Evolutionary conservation across 1,140 invertebrate species (phyloP).

Genomic region (Triops longicaudatus): DNA sequence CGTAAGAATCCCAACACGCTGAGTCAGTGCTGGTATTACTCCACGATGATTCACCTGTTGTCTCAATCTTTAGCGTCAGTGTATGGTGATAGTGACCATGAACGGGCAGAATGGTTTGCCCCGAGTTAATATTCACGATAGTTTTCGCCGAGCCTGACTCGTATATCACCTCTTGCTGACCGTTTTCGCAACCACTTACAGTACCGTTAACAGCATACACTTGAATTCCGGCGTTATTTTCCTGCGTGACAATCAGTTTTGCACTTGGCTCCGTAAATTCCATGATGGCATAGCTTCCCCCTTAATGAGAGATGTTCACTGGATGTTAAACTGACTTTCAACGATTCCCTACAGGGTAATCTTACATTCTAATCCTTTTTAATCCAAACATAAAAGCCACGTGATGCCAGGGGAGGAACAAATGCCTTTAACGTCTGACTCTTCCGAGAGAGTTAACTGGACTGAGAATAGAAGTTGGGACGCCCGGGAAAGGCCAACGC

Average conservation of each 20-base stretch:
- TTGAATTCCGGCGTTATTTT: neutral
- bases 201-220: neutral
- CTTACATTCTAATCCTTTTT: no score
- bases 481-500: neutral
- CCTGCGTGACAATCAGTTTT: neutral
- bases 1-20: slow-evolving; percentile 5
- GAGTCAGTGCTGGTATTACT: slow-evolving; percentile 11
- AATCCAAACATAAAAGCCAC: neutral
- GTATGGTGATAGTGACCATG: neutral
- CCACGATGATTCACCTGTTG: neutral
- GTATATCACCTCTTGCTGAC: neutral
- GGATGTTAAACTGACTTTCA: no score
- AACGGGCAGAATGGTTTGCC: neutral
- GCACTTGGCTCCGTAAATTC: neutral
- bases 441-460: neutral
- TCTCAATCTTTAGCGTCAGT: neutral
- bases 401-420: neutral
- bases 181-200: neutral
- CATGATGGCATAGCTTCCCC: neutral
- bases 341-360: no score
- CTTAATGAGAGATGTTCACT: neutral
- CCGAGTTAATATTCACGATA: slow-evolving; percentile 12
- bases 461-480: neutral
- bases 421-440: neutral
- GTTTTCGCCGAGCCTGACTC: slow-evolving; percentile 9